Conservation (phyloP, 2,888 invertebrate genomes). For the Eupelmus urozonus region DNA sequence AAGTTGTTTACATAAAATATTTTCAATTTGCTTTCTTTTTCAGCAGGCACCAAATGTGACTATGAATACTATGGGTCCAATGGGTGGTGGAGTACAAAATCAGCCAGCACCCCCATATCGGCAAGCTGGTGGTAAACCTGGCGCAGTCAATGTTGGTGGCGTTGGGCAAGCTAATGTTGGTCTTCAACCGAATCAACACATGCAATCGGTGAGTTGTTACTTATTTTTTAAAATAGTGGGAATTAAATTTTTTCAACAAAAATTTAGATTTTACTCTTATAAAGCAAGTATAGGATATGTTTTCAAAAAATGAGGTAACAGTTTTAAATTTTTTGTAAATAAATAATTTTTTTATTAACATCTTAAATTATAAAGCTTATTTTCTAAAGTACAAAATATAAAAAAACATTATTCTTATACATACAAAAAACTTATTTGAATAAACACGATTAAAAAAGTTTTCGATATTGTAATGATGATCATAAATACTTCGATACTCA, state of each 20-base stretch:
- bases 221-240: background rate
- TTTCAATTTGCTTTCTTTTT: background rate
- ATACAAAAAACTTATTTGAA: constrained; percentile 30
- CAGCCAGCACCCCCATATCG: constrained; percentile 90
- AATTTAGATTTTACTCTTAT: background rate
- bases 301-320: background rate
- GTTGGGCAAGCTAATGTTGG: constrained; percentile 72
- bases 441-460: background rate
- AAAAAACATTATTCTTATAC: background rate
- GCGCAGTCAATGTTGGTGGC: constrained; percentile 72
- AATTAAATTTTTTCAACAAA: background rate
- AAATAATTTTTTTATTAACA: constrained; percentile 5
- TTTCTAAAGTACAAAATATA: background rate
- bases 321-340: constrained; percentile 5
- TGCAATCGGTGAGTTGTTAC: constrained; percentile 78
- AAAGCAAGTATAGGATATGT: background rate
- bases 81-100: constrained; percentile 77
- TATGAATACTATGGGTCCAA: constrained; percentile 86
- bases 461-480: too few relatives aligned
- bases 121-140: constrained; percentile 78
- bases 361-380: constrained; percentile 6
- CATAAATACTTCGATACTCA: too few relatives aligned
- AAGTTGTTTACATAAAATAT: too few relatives aligned
- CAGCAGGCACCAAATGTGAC: constrained; percentile 89
- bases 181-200: constrained; percentile 81